Percentiles rank a stretch among this genome's conserved stretches.
These are phyloP conservation scores for Kryptopterus vitreolus DNA, from an alignment of 2,797 vertebrate species.

Conservation along the genomic window DNA sequence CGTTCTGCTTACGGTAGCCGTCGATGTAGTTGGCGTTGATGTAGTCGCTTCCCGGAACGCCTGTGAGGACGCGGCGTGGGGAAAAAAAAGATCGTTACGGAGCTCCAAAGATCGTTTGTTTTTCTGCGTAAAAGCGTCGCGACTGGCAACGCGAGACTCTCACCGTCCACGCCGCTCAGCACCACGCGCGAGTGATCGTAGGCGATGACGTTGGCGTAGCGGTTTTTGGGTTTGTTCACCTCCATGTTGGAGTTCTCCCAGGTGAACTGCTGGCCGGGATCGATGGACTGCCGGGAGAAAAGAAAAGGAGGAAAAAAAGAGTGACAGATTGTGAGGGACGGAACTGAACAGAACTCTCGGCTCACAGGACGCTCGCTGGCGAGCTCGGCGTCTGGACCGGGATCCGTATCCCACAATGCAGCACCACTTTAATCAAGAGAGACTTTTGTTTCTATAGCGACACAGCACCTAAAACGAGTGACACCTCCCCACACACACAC, in stretches of 20 bases:
- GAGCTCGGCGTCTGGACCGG: slow-evolving; percentile 32
- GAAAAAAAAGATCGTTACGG: too few relatives aligned
- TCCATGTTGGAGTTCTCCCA: slow-evolving; percentile 98
- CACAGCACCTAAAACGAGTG: slow-evolving; percentile 30
- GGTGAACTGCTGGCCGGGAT: slow-evolving; percentile 95
- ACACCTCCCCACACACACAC: too few relatives aligned
- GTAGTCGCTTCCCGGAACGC: slow-evolving; percentile 92
- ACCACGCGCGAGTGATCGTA: slow-evolving; percentile 92
- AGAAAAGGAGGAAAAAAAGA: slow-evolving; percentile 30
- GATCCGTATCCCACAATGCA: slow-evolving; percentile 36
- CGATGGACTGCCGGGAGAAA: slow-evolving; percentile 73
- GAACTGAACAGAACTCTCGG: slow-evolving; percentile 17
- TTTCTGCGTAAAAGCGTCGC: neutral
- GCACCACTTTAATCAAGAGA: slow-evolving; percentile 42
- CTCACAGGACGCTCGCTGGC: slow-evolving; percentile 16
- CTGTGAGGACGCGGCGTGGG: slow-evolving; percentile 61
- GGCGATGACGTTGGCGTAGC: slow-evolving; percentile 77
- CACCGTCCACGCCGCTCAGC: slow-evolving; percentile 88
- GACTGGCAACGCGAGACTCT: slow-evolving; percentile 57
- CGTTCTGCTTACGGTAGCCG: slow-evolving; percentile 96
- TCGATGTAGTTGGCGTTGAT: slow-evolving; percentile 96
- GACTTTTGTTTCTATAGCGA: slow-evolving; percentile 55
- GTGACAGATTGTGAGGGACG: neutral
- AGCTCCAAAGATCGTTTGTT: too few relatives aligned
- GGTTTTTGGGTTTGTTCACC: slow-evolving; percentile 97